Evolutionary conservation across 2,888 invertebrate species (phyloP).

Genomic region (Agriopis leucophaearia): DNA sequence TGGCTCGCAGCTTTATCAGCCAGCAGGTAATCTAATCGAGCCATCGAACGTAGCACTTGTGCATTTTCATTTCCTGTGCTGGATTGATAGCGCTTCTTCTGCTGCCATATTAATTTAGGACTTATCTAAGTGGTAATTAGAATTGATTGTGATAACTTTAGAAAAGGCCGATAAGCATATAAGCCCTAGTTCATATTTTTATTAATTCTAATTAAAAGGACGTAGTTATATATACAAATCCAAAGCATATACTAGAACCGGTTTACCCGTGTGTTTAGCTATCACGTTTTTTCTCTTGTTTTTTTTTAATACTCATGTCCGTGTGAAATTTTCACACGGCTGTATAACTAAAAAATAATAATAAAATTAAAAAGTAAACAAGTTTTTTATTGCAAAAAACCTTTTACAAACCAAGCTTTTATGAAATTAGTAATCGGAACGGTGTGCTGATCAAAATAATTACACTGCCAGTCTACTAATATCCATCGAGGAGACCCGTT

Average conservation of each 20-base stretch:
- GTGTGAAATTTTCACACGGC: too few species aligned
- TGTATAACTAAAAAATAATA: too few species aligned
- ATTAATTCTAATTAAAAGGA: background rate
- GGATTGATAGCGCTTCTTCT: slow-evolving; percentile 30
- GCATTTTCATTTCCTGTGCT: slow-evolving; percentile 39
- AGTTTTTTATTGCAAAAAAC: too few species aligned
- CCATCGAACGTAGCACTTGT: slow-evolving; percentile 48
- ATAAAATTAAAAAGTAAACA: too few species aligned
- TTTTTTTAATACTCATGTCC: too few species aligned
- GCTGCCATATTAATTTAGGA: slow-evolving; percentile 17
- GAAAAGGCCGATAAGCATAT: background rate
- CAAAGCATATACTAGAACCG: background rate
- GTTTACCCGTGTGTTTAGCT: too few species aligned
- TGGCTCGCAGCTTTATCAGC: slow-evolving; percentile 57
- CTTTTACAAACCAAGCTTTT: too few species aligned
- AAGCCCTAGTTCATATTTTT: background rate
- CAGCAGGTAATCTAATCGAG: slow-evolving; percentile 63
- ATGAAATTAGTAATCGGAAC: too few species aligned
- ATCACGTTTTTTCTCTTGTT: too few species aligned
- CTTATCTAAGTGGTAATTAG: slow-evolving; percentile 20
- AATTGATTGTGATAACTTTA: slow-evolving; percentile 2
- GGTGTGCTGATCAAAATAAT: too few species aligned
- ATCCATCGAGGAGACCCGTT: too few species aligned
- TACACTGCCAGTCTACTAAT: too few species aligned
- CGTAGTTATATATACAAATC: background rate